Evolutionary conservation across 2,888 invertebrate species (phyloP).

Genomic region (Microctonus brassicae): DNA sequence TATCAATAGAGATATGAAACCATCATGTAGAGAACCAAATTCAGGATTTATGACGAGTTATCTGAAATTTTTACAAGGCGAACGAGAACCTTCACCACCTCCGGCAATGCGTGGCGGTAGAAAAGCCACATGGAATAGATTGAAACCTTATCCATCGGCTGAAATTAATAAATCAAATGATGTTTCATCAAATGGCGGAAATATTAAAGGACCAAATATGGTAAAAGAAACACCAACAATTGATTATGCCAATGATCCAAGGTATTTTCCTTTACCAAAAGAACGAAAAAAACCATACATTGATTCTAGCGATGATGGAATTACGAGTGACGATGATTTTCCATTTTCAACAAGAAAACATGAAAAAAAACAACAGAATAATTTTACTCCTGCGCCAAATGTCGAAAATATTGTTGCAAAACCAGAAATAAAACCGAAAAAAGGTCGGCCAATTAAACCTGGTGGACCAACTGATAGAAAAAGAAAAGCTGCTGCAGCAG

Average conservation of each 20-base stretch:
- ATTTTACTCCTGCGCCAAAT: slow-evolving; percentile 30
- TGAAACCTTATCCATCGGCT: slow-evolving; percentile 61
- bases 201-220: slow-evolving; percentile 52
- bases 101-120: slow-evolving; percentile 78
- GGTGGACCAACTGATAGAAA: slow-evolving; percentile 68
- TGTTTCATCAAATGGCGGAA: slow-evolving; percentile 50
- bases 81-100: slow-evolving; percentile 85
- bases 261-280: slow-evolving; percentile 81
- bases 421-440: slow-evolving; percentile 61
- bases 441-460: slow-evolving; percentile 70
- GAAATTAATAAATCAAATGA: slow-evolving; percentile 52
- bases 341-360: slow-evolving; percentile 59
- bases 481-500: slow-evolving; percentile 67
- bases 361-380: slow-evolving; percentile 51
- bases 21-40: slow-evolving; percentile 73
- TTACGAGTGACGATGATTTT: slow-evolving; percentile 74
- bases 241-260: slow-evolving; percentile 76
- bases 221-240: slow-evolving; percentile 71
- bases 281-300: slow-evolving; percentile 78
- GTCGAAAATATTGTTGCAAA: slow-evolving; percentile 42
- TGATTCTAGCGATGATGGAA: slow-evolving; percentile 77
- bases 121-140: slow-evolving; percentile 77
- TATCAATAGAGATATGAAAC: slow-evolving; percentile 76
- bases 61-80: slow-evolving; percentile 86
- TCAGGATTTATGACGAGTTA: slow-evolving; percentile 90